Conservation (phyloP, 2,113 vertebrate genomes). For the Proterorhinus semilunaris region DNA sequence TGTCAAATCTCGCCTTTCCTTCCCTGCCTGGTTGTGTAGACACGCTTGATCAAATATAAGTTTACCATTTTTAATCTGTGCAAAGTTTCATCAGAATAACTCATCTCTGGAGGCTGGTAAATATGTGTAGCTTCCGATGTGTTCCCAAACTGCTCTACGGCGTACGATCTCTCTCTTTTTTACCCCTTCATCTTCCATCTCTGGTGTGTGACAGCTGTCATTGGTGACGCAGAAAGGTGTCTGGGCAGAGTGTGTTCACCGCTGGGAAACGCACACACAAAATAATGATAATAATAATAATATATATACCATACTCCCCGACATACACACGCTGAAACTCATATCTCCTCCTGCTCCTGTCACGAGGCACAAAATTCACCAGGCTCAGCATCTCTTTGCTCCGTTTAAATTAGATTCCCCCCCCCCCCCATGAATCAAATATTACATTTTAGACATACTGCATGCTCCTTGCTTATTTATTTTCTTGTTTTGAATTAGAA, state of each 20-base stretch:
- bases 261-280: slow-evolving; percentile 47
- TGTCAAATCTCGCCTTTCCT: slow-evolving; percentile 64
- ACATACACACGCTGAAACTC: slow-evolving; percentile 17
- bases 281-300: too few relatives aligned
- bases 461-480: slow-evolving; percentile 9
- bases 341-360: slow-evolving; percentile 48
- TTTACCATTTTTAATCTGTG: slow-evolving; percentile 71
- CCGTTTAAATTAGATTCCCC: slow-evolving; percentile 27
- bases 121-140: slow-evolving; percentile 41
- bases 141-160: slow-evolving; percentile 34
- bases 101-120: slow-evolving; percentile 62
- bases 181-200: slow-evolving; percentile 40
- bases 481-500: slow-evolving; percentile 5
- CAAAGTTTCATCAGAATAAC: slow-evolving; percentile 71
- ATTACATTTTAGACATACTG: slow-evolving; percentile 16
- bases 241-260: slow-evolving; percentile 61
- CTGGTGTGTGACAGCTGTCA: slow-evolving; percentile 73
- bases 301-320: slow-evolving; percentile 17
- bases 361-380: slow-evolving; percentile 45
- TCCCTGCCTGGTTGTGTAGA: slow-evolving; percentile 50
- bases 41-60: slow-evolving; percentile 70
- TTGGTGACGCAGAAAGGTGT: slow-evolving; percentile 66
- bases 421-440: slow-evolving; percentile 10
- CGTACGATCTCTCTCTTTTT: slow-evolving; percentile 28
- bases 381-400: slow-evolving; percentile 50